Conservation (phyloP, 2,797 vertebrate genomes). For the Lacerta viridis region DNA sequence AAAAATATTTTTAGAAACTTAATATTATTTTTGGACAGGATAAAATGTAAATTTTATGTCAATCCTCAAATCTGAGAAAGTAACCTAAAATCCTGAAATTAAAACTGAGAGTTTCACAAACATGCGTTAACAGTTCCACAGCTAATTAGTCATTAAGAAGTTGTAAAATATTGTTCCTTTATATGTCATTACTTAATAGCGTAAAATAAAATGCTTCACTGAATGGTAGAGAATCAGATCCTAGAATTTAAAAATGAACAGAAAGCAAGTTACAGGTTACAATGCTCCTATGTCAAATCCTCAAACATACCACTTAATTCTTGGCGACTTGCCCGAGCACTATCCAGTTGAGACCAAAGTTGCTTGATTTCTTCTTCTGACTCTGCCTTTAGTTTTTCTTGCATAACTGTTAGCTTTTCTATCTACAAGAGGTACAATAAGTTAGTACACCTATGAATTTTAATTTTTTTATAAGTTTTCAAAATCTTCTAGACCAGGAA, state of each 20-base stretch:
- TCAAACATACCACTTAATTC: constrained; percentile 87
- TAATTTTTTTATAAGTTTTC: background rate
- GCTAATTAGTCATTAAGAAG: too few relatives aligned
- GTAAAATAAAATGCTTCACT: too few relatives aligned
- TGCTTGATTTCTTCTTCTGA: constrained; percentile 87
- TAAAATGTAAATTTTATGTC: background rate
- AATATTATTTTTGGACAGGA: too few relatives aligned
- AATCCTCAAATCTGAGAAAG: background rate
- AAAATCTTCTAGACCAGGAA: background rate
- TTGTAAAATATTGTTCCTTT: too few relatives aligned
- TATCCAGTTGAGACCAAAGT: constrained; percentile 89
- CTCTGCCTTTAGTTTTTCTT: constrained; percentile 80
- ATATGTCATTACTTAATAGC: too few relatives aligned
- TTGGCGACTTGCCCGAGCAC: constrained; percentile 83
- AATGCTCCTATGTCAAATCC: background rate
- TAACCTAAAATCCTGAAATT: background rate
- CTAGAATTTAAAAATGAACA: too few relatives aligned
- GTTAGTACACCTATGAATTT: background rate
- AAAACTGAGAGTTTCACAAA: too few relatives aligned
- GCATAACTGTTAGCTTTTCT: constrained; percentile 78
- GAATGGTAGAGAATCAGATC: too few relatives aligned
- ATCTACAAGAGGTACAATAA: constrained; percentile 76
- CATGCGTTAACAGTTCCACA: too few relatives aligned
- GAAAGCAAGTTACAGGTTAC: background rate
- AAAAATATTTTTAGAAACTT: too few relatives aligned